Evolutionary conservation across 2,113 vertebrate species (phyloP).

Genomic region (Peromyscus maniculatus): DNA sequence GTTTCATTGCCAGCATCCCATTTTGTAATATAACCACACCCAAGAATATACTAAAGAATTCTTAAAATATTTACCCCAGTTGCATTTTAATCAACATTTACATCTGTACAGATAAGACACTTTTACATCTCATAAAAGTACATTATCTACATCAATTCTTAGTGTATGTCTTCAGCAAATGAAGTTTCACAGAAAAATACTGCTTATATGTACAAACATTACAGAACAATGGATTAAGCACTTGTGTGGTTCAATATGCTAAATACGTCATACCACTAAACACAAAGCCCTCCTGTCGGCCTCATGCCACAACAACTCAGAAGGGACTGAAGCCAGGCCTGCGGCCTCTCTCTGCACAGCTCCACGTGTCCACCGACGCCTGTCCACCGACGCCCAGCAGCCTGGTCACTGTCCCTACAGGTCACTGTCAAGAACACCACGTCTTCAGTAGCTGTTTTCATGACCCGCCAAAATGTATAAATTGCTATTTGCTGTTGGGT

Average conservation of each 20-base stretch:
- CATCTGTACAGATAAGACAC: conserved; percentile 92
- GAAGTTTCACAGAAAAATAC: conserved; percentile 91
- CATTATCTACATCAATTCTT: conserved; percentile 93
- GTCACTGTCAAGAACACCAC: conserved; percentile 39
- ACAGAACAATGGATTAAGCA: conserved; percentile 95
- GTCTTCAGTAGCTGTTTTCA: conserved; percentile 99
- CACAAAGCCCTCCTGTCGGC: conserved; percentile 84
- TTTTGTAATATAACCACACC: conserved; percentile 85
- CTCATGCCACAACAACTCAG: conserved; percentile 94
- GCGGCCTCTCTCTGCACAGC: conserved; percentile 83
- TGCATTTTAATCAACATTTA: conserved; percentile 88
- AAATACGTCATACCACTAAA: conserved; percentile 88
- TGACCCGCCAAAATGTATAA: conserved; percentile 99
- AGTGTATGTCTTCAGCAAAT: conserved; percentile 89
- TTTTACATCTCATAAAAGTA: conserved; percentile 90
- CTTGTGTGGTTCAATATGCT: conserved; percentile 91
- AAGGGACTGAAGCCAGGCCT: conserved; percentile 79
- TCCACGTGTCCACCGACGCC: conserved; percentile 79
- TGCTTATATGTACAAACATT: conserved; percentile 98
- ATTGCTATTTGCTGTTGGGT: conserved; percentile 99
- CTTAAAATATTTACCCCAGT: conserved; percentile 88
- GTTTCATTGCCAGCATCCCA: conserved; percentile 86
- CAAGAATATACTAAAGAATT: conserved; percentile 80
- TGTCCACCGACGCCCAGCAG: conserved; percentile 82
- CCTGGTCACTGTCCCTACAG: conserved; percentile 73